These are phyloP conservation scores for Teleogryllus occipitalis DNA, from an alignment of 1,140 invertebrate genomes.

Conservation along the genomic window DNA sequence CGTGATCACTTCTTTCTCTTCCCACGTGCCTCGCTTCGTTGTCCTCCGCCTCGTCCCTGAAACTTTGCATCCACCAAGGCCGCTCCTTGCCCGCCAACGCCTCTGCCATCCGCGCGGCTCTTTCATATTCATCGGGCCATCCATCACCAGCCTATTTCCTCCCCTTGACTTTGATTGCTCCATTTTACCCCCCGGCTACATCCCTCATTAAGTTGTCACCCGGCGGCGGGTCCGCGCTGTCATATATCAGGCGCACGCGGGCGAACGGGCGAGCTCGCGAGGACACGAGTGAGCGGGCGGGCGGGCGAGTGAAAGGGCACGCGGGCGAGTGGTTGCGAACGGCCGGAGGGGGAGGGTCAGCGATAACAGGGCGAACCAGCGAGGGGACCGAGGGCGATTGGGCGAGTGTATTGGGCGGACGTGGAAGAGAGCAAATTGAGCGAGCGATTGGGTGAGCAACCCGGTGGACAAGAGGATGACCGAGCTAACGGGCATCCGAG, in stretches of 20 bases:
- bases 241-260: background rate
- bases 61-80: background rate
- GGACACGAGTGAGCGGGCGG: too few species aligned
- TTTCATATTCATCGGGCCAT: slow-evolving; percentile 4
- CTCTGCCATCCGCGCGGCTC: background rate
- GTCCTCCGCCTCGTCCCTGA: background rate
- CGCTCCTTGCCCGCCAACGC: too few species aligned
- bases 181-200: background rate
- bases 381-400: too few species aligned
- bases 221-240: background rate
- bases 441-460: too few species aligned
- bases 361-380: too few species aligned
- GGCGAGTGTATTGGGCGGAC: too few species aligned
- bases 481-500: too few species aligned
- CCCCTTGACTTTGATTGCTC: background rate
- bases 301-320: too few species aligned
- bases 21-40: background rate
- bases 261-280: background rate
- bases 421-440: too few species aligned
- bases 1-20: background rate
- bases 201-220: slow-evolving; percentile 3
- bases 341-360: too few species aligned
- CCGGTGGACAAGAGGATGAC: too few species aligned
- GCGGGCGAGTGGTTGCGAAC: too few species aligned
- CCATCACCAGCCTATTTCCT: background rate